Conservation (phyloP, 2,797 vertebrate species). For the Sebastes trivittatus region DNA sequence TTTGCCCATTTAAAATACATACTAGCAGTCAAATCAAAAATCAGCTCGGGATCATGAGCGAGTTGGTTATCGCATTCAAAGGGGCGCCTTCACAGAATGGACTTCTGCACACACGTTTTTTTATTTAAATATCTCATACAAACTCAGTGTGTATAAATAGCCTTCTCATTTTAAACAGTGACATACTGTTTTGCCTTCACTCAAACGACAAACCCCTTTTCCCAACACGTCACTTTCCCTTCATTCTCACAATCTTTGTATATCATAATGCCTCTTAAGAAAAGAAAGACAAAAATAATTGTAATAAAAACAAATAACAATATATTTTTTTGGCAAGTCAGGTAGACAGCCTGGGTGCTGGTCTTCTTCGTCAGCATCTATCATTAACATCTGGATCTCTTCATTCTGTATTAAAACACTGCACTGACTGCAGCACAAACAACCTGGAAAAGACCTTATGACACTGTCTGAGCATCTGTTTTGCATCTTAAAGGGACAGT, state of each 20-base stretch:
- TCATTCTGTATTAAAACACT: constrained; percentile 17
- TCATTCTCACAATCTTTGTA: constrained; percentile 64
- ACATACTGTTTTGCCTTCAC: constrained; percentile 39
- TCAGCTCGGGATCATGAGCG: constrained; percentile 22
- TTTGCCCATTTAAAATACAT: constrained; percentile 54
- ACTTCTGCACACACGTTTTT: constrained; percentile 27
- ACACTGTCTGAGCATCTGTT: background rate
- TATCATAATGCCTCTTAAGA: constrained; percentile 18
- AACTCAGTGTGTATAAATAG: constrained; percentile 70
- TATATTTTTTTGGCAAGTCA: constrained; percentile 54
- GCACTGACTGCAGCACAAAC: constrained; percentile 25
- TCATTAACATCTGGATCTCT: constrained; percentile 5
- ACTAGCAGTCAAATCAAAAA: constrained; percentile 56
- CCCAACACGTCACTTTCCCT: constrained; percentile 58
- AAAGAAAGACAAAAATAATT: constrained; percentile 46
- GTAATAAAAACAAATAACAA: constrained; percentile 48
- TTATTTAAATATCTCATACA: constrained; percentile 70
- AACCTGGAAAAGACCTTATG: background rate
- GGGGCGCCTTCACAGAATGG: constrained; percentile 11
- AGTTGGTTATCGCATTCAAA: background rate
- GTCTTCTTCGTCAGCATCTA: constrained; percentile 29
- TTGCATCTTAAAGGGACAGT: background rate
- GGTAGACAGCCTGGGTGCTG: constrained; percentile 46
- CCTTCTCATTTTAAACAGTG: constrained; percentile 41
- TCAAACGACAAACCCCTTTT: constrained; percentile 37